Evolutionary conservation across 2,113 vertebrate genomes (phyloP), one percentile per base, ranked within the genome.

Genomic region (Todiramphus saurophagus): DNA sequence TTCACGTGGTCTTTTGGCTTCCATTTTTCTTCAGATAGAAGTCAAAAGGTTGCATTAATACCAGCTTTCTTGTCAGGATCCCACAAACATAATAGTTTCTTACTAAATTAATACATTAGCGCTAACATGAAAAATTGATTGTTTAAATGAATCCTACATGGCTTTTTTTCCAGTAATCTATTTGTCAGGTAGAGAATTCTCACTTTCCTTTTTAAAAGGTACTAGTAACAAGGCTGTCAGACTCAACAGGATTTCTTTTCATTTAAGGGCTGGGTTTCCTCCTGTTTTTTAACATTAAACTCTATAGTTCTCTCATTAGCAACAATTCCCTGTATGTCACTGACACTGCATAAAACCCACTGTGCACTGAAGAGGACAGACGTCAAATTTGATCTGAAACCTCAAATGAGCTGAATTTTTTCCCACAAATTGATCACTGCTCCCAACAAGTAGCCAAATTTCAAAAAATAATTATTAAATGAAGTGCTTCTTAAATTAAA

Each of bases 71-170:
- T 76, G 76, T 19, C 18, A 85, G 31, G 79, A 66, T 67, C 6
- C 9, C 59, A 74, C 0, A 0, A 93, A 80, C 15, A 28, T 8
- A 56, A 44, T 31, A 0, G 1, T 50, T 93, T 87, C 75, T 53
- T 28, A 73, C 16, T 58, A 85, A 79, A 75, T 72, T 37, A 82
- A 60, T 27, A 68, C 12, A 73, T 95, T 73, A 79, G 44, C 59
- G 69, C 58, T 51, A 76, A 60, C 35, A 69, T 44, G 55, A 85
- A 88, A 94, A 90, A 67, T 4, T 18, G 7, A 79, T 31, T 33
- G 33, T 16, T 86, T 69, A 83, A 83, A 77, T 88, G 30, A 86
- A 58, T 51, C 24, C n/a, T 53, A 48, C 31, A 3, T 25, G 13
- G 69, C 24, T 80, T 60, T 90, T 90, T 73, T 51, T 55, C 75